These are phyloP conservation scores for Battus philenor DNA, from an alignment of 1,140 invertebrate species.

Conservation along the genomic window DNA sequence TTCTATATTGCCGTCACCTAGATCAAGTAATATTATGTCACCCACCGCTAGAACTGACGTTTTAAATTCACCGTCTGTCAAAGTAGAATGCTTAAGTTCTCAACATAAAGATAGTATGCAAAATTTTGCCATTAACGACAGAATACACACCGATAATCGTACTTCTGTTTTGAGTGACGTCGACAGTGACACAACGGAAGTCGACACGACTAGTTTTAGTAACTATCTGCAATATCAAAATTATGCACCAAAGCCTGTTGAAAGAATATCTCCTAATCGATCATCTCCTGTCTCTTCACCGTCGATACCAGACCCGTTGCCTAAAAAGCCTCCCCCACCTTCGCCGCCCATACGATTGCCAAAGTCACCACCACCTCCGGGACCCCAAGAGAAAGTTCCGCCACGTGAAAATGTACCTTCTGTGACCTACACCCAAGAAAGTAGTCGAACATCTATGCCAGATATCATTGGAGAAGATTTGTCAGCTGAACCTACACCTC, in stretches of 20 bases:
- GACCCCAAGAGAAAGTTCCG: slow-evolving; percentile 22
- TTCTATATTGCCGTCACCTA: slow-evolving; percentile 48
- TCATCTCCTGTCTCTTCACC: slow-evolving; percentile 18
- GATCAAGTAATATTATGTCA: slow-evolving; percentile 48
- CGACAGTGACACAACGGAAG: slow-evolving; percentile 20
- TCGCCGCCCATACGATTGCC: slow-evolving; percentile 49
- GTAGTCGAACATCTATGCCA: slow-evolving; percentile 3
- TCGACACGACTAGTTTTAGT: slow-evolving; percentile 6
- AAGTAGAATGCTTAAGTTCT: slow-evolving; percentile 27
- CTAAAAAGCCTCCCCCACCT: slow-evolving; percentile 35
- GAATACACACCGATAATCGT: slow-evolving; percentile 29
- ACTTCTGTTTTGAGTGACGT: slow-evolving; percentile 33
- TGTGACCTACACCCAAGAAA: slow-evolving; percentile 23
- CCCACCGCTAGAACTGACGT: slow-evolving; percentile 40
- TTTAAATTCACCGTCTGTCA: slow-evolving; percentile 27
- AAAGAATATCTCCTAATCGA: slow-evolving; percentile 29
- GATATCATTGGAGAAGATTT: slow-evolving; percentile 19
- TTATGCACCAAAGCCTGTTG: slow-evolving; percentile 26
- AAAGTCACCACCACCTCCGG: slow-evolving; percentile 43
- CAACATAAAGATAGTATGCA: slow-evolving; percentile 30
- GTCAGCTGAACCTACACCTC: not conserved
- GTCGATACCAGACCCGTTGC: slow-evolving; percentile 22
- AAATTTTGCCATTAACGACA: slow-evolving; percentile 28
- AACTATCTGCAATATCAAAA: slow-evolving; percentile 24
- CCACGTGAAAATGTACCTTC: slow-evolving; percentile 1